Base-by-base conservation (phyloP, 30 jellyfish, hydroid and myxozoan genomes). In the Catostylus mosaicus region DNA sequence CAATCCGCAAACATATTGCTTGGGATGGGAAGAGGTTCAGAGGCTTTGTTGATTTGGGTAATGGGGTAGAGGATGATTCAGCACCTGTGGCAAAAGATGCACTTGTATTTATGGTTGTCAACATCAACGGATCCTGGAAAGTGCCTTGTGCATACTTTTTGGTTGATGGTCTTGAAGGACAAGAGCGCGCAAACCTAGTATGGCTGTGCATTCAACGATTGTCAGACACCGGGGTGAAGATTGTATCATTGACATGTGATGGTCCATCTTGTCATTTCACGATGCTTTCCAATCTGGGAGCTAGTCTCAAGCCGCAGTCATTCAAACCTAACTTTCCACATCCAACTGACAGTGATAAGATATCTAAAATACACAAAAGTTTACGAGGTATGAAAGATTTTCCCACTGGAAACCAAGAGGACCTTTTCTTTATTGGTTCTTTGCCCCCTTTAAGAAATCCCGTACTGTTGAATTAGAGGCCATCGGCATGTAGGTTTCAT, bases 261-360 rank as follows among this genome's bases (percentile, higher is more conserved):
- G 90, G 95, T n/a, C 69, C 75, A 73, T 85, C 81, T n/a, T 69
- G 40, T 38, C 68, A 69, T 88, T 86, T 36, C 30, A 38, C 56
- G 67, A 83, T 83, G 93, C 82, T 32, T 6, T 83, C 86, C 1
- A 94, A 77, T 32, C 47, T 86, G 30, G 96, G 93, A 19, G 93
- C 87, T 10, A 24, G 72, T 11, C 22, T 87, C 59, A 23, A 77
- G 22, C 94, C 89, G n/a, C 33, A 50, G 12, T 34, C 54, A 20
- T 27, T 88, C 32, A 33, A 45, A 35, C 59, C 85, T 20, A 35
- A 62, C 45, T 79, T 88, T 63, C 60, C 77, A 30, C 83, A 88
- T 78, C 92, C 96, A 19, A 10, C 52, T 20, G 69, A 47, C 34
- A 23, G 30, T 2, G 50, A 29, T 38, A 30, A 60, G 22, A 70